Percentiles rank a stretch among this genome's conserved stretches.
phyloP scores from a whole-genome alignment of 1,140 invertebrate genomes.

The Trypoxylus dichotomus region DNA sequence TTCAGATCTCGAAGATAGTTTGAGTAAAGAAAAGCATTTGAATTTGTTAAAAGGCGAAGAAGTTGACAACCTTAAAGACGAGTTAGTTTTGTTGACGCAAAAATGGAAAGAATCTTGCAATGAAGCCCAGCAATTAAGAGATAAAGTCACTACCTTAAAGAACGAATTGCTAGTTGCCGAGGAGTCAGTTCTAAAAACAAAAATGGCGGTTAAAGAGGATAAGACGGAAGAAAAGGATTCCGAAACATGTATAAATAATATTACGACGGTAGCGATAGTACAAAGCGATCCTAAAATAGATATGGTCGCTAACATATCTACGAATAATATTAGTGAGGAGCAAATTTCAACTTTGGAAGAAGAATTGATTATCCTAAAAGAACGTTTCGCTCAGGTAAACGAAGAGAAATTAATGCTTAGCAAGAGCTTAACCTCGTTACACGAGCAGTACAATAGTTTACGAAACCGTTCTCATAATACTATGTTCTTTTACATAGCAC shows the following conservation, averaged over 20 bases:
- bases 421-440: slow-evolving; percentile 49
- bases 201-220: neutral
- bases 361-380: slow-evolving; percentile 58
- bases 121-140: slow-evolving; percentile 53
- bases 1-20: slow-evolving; percentile 38
- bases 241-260: slow-evolving; percentile 28
- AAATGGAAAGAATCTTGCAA: slow-evolving; percentile 56
- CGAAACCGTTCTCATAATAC: slow-evolving; percentile 49
- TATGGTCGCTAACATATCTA: slow-evolving; percentile 5
- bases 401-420: slow-evolving; percentile 56
- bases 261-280: neutral
- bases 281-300: slow-evolving; percentile 17
- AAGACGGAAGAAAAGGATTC: neutral
- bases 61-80: slow-evolving; percentile 54
- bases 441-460: slow-evolving; percentile 46
- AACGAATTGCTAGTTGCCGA: slow-evolving; percentile 34
- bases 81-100: slow-evolving; percentile 52
- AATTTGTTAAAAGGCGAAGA: slow-evolving; percentile 42
- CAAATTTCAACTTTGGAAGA: slow-evolving; percentile 52
- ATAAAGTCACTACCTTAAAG: slow-evolving; percentile 37
- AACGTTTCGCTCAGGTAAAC: slow-evolving; percentile 55
- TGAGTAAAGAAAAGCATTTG: slow-evolving; percentile 54
- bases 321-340: slow-evolving; percentile 34
- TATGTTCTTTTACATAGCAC: slow-evolving; percentile 51
- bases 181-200: slow-evolving; percentile 26